Percentiles rank a stretch among this genome's conserved stretches.
Evolutionary conservation across 2,113 vertebrate species (phyloP).

Genomic region (Bubalus kerabau): DNA sequence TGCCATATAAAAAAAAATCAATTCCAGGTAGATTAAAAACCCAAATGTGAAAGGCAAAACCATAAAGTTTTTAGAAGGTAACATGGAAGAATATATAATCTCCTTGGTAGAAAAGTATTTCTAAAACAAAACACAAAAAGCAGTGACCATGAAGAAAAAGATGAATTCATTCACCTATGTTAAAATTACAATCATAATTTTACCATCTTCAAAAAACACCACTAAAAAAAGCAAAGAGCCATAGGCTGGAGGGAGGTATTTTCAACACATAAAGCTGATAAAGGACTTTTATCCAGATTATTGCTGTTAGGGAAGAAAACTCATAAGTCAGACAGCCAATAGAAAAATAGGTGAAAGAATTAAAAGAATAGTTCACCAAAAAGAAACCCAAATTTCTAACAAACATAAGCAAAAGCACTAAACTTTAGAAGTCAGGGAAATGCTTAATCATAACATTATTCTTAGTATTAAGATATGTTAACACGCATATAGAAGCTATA

Average conservation of each 20-base stretch:
- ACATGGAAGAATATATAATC: slow-evolving; percentile 36
- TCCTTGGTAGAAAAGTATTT: slow-evolving; percentile 7
- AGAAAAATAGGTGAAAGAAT: background rate
- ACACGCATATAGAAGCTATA: background rate
- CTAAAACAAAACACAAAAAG: slow-evolving; percentile 44
- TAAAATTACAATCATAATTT: slow-evolving; percentile 30
- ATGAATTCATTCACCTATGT: slow-evolving; percentile 35
- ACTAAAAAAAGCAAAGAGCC: background rate
- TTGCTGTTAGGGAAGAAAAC: background rate
- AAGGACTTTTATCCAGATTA: background rate
- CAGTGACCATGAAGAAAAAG: slow-evolving; percentile 38
- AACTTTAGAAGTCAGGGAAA: background rate
- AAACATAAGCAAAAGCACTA: background rate
- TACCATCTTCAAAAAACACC: background rate
- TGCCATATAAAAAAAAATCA: slow-evolving; percentile 53
- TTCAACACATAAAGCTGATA: background rate
- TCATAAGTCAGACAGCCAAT: background rate
- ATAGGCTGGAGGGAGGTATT: background rate
- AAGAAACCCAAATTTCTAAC: background rate
- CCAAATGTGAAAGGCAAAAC: slow-evolving; percentile 52
- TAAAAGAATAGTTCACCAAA: background rate
- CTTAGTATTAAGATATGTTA: background rate
- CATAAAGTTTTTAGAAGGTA: slow-evolving; percentile 54
- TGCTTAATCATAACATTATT: background rate
- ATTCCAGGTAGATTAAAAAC: slow-evolving; percentile 61